Percentiles rank a stretch among this genome's conserved stretches.
Evolutionary conservation across 2,888 invertebrate genomes (phyloP).

Genomic region (Holacanthella duospinosa): DNA sequence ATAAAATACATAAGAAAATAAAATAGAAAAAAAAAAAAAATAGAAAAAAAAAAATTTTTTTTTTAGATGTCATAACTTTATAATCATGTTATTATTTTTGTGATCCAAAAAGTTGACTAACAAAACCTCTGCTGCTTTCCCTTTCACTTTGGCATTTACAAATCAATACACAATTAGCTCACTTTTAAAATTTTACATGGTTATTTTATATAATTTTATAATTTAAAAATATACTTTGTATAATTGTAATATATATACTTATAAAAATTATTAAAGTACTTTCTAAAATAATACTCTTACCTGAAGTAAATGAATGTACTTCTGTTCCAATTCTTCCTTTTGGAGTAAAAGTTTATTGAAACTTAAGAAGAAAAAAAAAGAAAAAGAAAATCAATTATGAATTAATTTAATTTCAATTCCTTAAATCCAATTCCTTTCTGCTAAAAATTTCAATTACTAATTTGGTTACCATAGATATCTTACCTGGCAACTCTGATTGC

Average conservation of each 20-base stretch:
- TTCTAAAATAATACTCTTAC: no score
- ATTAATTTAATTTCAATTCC: background rate
- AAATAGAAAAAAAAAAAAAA: no score
- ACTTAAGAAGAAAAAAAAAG: conserved; percentile 46
- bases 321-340: conserved; percentile 84
- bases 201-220: no score
- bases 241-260: no score
- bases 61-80: background rate
- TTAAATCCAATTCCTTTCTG: background rate
- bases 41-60: no score
- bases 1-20: background rate
- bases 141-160: background rate
- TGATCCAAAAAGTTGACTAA: no score
- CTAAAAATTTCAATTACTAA: background rate
- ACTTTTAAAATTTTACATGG: no score
- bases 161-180: background rate
- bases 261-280: no score
- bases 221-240: no score
- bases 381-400: background rate
- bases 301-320: conserved; percentile 69
- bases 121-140: no score
- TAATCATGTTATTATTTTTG: background rate
- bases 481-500: conserved; percentile 79
- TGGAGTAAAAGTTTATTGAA: conserved; percentile 79
- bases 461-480: conserved; percentile 25